These are phyloP conservation scores for Prunella strophiata DNA, from an alignment of 2,797 vertebrate species.

Conservation along the genomic window DNA sequence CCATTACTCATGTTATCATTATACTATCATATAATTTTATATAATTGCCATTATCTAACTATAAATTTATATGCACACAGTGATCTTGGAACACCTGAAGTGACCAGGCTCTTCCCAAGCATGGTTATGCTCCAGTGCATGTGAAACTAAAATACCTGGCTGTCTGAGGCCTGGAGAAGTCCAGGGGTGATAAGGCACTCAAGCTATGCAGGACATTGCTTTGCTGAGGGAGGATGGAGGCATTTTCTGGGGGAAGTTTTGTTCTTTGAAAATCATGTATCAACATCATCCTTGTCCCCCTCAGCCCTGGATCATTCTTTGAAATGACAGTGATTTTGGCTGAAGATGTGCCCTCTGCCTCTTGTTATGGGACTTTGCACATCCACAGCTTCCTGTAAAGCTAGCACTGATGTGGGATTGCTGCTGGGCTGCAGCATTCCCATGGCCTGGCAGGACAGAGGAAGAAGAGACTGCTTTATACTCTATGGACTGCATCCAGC, in stretches of 20 bases:
- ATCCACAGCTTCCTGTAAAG: not conserved
- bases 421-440: not conserved
- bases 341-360: not conserved
- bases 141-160: not conserved
- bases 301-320: fast-evolving
- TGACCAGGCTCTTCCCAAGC: not conserved
- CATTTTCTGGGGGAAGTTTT: not conserved
- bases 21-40: not conserved
- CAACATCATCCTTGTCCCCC: no score
- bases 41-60: not conserved
- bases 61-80: not conserved
- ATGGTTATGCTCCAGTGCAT: not conserved
- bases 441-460: not conserved
- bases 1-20: not conserved
- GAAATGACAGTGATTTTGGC: not conserved
- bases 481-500: not conserved
- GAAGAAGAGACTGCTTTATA: not conserved
- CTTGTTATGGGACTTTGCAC: not conserved
- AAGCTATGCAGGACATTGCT: not conserved
- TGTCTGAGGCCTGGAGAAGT: not conserved
- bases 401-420: not conserved
- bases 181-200: not conserved
- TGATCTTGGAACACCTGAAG: not conserved
- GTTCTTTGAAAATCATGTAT: not conserved
- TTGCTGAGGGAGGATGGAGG: not conserved